Evolutionary conservation across 2,888 invertebrate species (phyloP), one percentile per base, ranked within the genome.

Genomic region (Phania funesta): DNA sequence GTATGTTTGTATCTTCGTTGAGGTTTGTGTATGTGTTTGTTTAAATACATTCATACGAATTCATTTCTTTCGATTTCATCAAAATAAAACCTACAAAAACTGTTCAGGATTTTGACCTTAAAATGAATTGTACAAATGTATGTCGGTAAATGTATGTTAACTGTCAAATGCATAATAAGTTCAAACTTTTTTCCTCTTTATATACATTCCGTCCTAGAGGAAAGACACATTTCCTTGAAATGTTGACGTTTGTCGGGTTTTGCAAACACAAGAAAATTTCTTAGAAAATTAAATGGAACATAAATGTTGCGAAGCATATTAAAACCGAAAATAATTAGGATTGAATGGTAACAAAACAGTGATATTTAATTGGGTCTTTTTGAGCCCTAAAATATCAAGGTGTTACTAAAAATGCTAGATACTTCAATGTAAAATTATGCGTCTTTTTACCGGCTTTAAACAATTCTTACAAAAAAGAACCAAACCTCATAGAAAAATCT

Each of bases 91-190:
- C 41, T 58, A 74, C 41, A 71, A 80, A 70, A 65, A 44, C 50
- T 73, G 77, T 26, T 74, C 68, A 81, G 77, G 77, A 77, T 81
- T 81, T 81, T 74, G 81, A 81, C 81, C 77, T 81, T 81, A 81
- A 81, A 79, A 80, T 65, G 64, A 22, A 16, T n/a, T n/a, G n/a
- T n/a, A n/a, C n/a, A n/a, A 64, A 32, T 41, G 26, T 60, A 48
- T 50, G 48, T 46, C 62, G 54, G 35, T 35, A 38, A 38, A 78
- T 68, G 60, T 67, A 52, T 77, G 77, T 64, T 77, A 81, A 77
- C 73, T 77, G 81, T 77, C 68, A 73, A 32, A n/a, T n/a, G n/a
- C n/a, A n/a, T n/a, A n/a, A n/a, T n/a, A n/a, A 64, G 48, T 62
- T 64, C 54, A 64, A 48, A 26, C 50, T 48, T 50, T 54, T 29